Evolutionary conservation across 2,797 vertebrate genomes (phyloP).

Genomic region (Pangasius djambal): DNA sequence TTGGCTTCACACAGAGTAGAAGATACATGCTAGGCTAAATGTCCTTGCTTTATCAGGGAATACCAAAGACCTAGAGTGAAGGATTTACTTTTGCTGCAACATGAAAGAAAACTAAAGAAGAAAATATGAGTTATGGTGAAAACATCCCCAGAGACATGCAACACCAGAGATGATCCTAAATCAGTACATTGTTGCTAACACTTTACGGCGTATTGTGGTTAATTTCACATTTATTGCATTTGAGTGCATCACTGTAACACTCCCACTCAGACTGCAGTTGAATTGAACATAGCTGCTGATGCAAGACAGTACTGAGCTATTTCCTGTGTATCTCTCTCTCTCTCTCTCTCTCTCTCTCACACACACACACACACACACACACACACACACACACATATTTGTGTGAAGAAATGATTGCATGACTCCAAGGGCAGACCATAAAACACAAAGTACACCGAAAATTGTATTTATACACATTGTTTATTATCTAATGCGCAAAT

Average conservation of each 20-base stretch:
- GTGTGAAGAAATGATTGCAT: slow-evolving; percentile 1
- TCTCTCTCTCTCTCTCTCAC: neutral
- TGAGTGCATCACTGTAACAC: slow-evolving; percentile 20
- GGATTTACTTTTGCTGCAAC: neutral
- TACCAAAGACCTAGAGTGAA: neutral
- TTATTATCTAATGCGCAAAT: neutral
- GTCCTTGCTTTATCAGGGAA: neutral
- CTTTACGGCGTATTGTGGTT: neutral
- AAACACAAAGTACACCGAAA: slow-evolving; percentile 16
- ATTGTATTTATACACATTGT: neutral
- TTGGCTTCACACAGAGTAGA: slow-evolving; percentile 14
- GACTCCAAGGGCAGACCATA: slow-evolving; percentile 9
- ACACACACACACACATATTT: neutral
- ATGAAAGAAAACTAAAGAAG: neutral
- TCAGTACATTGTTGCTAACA: neutral
- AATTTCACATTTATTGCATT: slow-evolving; percentile 39
- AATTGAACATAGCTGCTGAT: slow-evolving; percentile 27
- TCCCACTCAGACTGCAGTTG: neutral
- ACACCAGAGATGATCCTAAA: neutral
- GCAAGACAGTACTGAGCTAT: slow-evolving; percentile 8
- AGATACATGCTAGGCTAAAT: slow-evolving; percentile 1
- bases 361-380: slow-evolving; percentile 5
- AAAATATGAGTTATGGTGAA: neutral
- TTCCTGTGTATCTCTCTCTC: neutral
- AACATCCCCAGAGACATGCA: neutral